Evolutionary conservation across 2,797 vertebrate genomes (phyloP).

Genomic region (Lacerta agilis): DNA sequence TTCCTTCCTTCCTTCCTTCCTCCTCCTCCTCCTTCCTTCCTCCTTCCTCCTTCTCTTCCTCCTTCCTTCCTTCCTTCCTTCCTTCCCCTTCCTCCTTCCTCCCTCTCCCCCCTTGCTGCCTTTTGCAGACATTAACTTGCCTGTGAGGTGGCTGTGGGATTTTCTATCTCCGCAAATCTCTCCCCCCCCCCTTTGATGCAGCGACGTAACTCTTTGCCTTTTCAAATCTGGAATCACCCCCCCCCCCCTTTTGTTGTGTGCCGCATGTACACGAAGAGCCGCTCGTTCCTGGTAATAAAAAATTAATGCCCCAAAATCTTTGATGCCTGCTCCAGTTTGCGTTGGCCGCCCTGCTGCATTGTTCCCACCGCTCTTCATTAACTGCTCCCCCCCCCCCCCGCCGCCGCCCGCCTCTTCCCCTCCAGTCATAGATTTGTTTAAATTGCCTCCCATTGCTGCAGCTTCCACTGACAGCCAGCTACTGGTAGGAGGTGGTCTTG

Average conservation of each 20-base stretch:
- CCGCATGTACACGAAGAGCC: not conserved
- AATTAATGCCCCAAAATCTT: conserved; percentile 26
- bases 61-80: not conserved
- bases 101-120: not conserved
- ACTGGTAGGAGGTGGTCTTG: not conserved
- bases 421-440: conserved; percentile 1
- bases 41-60: no score
- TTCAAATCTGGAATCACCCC: not conserved
- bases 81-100: no score
- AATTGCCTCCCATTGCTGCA: not conserved
- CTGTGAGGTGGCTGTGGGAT: not conserved
- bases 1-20: no score
- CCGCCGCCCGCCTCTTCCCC: not conserved
- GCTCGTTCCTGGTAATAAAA: not conserved
- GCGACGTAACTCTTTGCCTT: not conserved
- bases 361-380: not conserved
- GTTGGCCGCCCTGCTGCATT: not conserved
- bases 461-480: not conserved
- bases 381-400: not conserved
- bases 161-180: no score
- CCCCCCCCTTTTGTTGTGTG: not conserved
- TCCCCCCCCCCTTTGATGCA: not conserved
- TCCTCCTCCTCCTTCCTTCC: no score
- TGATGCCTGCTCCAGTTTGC: conserved; percentile 13
- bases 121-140: not conserved